phyloP scores from a whole-genome alignment of 2,888 invertebrate genomes.

The Dasypolia templi region DNA sequence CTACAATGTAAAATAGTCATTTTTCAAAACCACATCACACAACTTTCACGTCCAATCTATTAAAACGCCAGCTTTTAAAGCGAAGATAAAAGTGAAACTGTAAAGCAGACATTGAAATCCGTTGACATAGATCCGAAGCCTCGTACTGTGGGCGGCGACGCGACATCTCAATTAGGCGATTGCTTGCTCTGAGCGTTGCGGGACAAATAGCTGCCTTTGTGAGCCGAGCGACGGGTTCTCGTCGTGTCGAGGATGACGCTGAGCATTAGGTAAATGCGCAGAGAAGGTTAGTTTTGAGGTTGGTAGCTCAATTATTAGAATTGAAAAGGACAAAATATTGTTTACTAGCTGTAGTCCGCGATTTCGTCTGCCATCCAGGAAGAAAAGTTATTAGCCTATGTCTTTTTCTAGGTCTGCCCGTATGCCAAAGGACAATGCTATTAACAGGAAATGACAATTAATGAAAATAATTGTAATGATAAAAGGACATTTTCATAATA shows the following conservation, averaged over 20 bases:
- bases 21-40: too few relatives aligned
- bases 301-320: not conserved
- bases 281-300: slow-evolving; percentile 27
- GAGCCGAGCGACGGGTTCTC: slow-evolving; percentile 61
- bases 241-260: slow-evolving; percentile 61
- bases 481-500: too few relatives aligned
- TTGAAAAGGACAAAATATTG: not conserved
- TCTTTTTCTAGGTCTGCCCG: too few relatives aligned
- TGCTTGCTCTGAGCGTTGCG: slow-evolving; percentile 87
- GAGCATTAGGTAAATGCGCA: slow-evolving; percentile 16
- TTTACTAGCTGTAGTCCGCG: too few relatives aligned
- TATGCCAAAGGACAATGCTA: too few relatives aligned
- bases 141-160: slow-evolving; percentile 64
- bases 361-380: too few relatives aligned
- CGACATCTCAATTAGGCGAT: slow-evolving; percentile 85
- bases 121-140: slow-evolving; percentile 72
- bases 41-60: slow-evolving; percentile 34
- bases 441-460: too few relatives aligned
- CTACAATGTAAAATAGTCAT: too few relatives aligned
- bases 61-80: slow-evolving; percentile 25
- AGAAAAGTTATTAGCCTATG: too few relatives aligned
- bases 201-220: slow-evolving; percentile 79
- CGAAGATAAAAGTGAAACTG: slow-evolving; percentile 55
- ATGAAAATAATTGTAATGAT: too few relatives aligned
- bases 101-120: slow-evolving; percentile 63